These are phyloP conservation scores for Coregonus ussuriensis DNA, from an alignment of 2,797 vertebrate genomes.

Conservation along the genomic window DNA sequence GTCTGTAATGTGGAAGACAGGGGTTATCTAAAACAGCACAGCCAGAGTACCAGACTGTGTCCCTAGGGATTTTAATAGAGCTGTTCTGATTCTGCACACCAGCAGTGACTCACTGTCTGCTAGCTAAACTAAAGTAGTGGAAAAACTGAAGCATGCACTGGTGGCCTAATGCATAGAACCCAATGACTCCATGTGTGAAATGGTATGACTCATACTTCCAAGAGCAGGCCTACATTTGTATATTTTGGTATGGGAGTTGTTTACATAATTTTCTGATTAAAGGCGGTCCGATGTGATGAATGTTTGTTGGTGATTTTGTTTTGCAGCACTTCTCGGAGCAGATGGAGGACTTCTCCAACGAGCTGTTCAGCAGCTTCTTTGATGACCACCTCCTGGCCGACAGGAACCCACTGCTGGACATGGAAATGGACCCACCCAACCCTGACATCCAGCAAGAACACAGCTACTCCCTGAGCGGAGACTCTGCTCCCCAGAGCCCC, in stretches of 20 bases:
- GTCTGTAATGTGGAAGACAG: not conserved
- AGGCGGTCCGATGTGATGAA: not conserved
- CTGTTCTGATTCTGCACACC: not conserved
- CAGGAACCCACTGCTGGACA: constrained; percentile 88
- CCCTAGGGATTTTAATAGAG: not conserved
- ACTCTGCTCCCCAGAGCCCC: constrained; percentile 96
- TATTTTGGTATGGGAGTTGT: not conserved
- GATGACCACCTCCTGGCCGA: constrained; percentile 92
- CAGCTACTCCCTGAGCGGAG: constrained; percentile 96
- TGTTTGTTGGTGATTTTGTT: constrained; percentile 20
- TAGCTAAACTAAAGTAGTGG: not conserved
- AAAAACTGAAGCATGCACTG: constrained; percentile 9
- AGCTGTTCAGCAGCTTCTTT: constrained; percentile 97
- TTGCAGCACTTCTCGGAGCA: constrained; percentile 93
- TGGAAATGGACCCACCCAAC: constrained; percentile 87
- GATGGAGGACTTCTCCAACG: constrained; percentile 98
- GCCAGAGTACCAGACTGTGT: not conserved
- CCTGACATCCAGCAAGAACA: constrained; percentile 95
- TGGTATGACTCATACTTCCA: constrained; percentile 21
- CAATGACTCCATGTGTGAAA: constrained; percentile 32
- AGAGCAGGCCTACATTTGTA: not conserved
- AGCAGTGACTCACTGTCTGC: constrained; percentile 3
- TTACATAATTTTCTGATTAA: not conserved
- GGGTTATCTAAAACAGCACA: not conserved
- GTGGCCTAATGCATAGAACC: constrained; percentile 40